Evolutionary conservation across 2,797 vertebrate species (phyloP).

Genomic region (Thunnus albacares): DNA sequence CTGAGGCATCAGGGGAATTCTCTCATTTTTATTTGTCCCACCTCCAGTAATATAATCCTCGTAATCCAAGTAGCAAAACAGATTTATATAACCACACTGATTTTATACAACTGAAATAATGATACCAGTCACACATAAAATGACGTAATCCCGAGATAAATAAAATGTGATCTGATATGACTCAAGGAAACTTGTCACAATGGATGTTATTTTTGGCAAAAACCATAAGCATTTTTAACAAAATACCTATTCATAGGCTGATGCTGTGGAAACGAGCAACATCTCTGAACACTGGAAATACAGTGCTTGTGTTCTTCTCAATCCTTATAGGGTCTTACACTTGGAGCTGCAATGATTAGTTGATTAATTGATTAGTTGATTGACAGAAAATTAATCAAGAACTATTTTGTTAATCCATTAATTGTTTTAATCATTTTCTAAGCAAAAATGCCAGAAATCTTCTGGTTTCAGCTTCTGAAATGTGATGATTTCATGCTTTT

Average conservation of each 20-base stretch:
- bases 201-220: background rate
- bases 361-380: too few relatives aligned
- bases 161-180: slow-evolving; percentile 10
- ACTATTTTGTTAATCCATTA: too few relatives aligned
- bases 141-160: slow-evolving; percentile 69
- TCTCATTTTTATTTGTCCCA: slow-evolving; percentile 40
- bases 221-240: background rate
- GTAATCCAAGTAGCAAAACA: slow-evolving; percentile 38
- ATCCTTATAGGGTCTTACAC: background rate
- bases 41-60: slow-evolving; percentile 59
- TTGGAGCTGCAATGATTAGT: too few relatives aligned
- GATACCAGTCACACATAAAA: slow-evolving; percentile 69
- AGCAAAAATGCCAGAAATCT: too few relatives aligned
- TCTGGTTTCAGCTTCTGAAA: too few relatives aligned
- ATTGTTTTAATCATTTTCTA: too few relatives aligned
- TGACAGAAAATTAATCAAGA: too few relatives aligned
- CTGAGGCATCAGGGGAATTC: slow-evolving; percentile 68
- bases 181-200: background rate
- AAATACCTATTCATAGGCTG: background rate
- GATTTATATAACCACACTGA: slow-evolving; percentile 28
- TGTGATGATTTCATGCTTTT: too few relatives aligned
- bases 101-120: slow-evolving; percentile 43
- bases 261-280: background rate
- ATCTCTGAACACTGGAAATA: background rate
- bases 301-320: background rate